Percentiles rank a stretch among this genome's conserved stretches.
Evolutionary conservation across 2,113 vertebrate genomes (phyloP).

Genomic region (Sinocyclocheilus grahami): DNA sequence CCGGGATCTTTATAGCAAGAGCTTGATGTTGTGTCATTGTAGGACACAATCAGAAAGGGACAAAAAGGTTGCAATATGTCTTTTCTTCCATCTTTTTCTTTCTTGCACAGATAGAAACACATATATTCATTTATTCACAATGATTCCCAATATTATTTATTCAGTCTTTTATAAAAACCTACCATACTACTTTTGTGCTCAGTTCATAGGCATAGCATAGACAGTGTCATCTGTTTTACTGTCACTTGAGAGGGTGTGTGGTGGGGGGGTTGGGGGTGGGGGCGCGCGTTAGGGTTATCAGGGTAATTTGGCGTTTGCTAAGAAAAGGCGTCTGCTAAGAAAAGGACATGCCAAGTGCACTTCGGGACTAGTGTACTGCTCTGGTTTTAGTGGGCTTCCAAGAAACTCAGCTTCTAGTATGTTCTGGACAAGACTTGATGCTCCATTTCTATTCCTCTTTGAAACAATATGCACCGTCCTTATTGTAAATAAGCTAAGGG

Average conservation of each 20-base stretch:
- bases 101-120: slow-evolving; percentile 21
- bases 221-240: background rate
- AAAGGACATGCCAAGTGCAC: slow-evolving; percentile 64
- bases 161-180: background rate
- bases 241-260: background rate
- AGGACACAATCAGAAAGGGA: slow-evolving; percentile 32
- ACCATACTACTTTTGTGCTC: background rate
- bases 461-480: slow-evolving; percentile 56
- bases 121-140: background rate
- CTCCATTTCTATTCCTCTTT: slow-evolving; percentile 41
- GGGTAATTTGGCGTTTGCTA: background rate
- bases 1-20: background rate
- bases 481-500: slow-evolving; percentile 71
- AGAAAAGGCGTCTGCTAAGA: slow-evolving; percentile 64
- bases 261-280: background rate
- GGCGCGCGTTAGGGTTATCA: background rate
- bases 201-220: background rate
- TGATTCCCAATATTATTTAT: slow-evolving; percentile 16
- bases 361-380: slow-evolving; percentile 55
- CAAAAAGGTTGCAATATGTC: slow-evolving; percentile 62
- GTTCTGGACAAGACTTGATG: slow-evolving; percentile 66
- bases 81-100: slow-evolving; percentile 3
- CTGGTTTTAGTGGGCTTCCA: slow-evolving; percentile 25
- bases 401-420: slow-evolving; percentile 53
- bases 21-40: slow-evolving; percentile 20